A percentile compares a stretch with the other conserved stretches of the same genome.
phyloP scores from a whole-genome alignment of 2,888 invertebrate species.

The Luperina testacea region DNA sequence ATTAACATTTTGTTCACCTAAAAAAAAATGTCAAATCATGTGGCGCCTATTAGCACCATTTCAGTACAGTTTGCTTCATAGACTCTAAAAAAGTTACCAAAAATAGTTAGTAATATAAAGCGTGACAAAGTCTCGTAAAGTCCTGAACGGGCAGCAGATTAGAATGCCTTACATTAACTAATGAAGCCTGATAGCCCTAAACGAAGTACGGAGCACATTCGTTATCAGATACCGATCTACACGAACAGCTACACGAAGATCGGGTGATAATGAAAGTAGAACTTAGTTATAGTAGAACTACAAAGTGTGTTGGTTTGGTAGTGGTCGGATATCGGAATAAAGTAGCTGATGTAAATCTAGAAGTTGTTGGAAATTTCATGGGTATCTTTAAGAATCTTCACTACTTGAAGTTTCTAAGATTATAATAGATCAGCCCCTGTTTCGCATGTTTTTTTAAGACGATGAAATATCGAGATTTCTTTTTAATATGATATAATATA shows the following conservation, averaged over 20 bases:
- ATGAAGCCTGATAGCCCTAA: conserved; percentile 58
- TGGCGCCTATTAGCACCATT: background rate
- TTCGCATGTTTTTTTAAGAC: background rate
- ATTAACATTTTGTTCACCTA: background rate
- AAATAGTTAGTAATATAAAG: conserved; percentile 10
- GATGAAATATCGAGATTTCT: background rate
- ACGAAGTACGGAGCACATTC: conserved; percentile 44
- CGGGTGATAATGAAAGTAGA: conserved; percentile 32
- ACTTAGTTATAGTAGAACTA: background rate
- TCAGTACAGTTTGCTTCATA: background rate
- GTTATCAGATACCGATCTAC: conserved; percentile 58
- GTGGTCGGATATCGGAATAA: background rate
- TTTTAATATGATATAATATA: background rate
- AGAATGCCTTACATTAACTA: conserved; percentile 58
- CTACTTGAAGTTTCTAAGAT: background rate
- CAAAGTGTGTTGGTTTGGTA: conserved; percentile 5
- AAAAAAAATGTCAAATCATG: background rate
- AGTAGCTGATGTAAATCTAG: background rate
- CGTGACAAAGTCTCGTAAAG: conserved; percentile 61
- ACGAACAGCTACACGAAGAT: conserved; percentile 39
- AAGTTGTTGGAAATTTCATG: background rate
- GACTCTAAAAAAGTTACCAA: background rate
- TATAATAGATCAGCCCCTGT: background rate
- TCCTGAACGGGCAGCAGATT: conserved; percentile 32
- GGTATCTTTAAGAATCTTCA: background rate